phyloP scores from a whole-genome alignment of 2,888 invertebrate genomes.

The Eupithecia insigniata region DNA sequence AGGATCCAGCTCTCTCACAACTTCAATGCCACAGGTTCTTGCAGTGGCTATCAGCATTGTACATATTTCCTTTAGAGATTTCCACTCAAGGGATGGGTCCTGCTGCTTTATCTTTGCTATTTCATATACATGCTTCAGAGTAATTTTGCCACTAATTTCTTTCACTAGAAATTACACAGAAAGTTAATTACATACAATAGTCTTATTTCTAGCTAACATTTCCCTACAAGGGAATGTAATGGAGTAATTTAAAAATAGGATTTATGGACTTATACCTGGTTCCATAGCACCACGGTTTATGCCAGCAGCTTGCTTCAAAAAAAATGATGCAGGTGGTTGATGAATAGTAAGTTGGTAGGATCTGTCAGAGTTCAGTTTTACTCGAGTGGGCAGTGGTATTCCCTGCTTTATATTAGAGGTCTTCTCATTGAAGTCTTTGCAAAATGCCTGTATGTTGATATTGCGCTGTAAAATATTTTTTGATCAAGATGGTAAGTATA shows the following conservation, averaged over 20 bases:
- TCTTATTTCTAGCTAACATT: not conserved
- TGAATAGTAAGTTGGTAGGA: conserved; percentile 91
- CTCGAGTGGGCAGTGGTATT: conserved; percentile 93
- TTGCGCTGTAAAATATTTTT: conserved; percentile 87
- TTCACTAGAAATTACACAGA: conserved; percentile 79
- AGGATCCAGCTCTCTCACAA: conserved; percentile 90
- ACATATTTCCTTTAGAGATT: conserved; percentile 89
- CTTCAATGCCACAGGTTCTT: conserved; percentile 92
- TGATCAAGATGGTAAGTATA: not conserved
- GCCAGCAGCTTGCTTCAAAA: conserved; percentile 97
- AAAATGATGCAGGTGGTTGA: conserved; percentile 94
- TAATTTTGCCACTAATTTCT: conserved; percentile 94
- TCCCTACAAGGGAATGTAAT: not conserved
- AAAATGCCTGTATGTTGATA: conserved; percentile 97
- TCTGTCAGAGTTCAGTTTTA: conserved; percentile 93
- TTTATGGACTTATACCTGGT: conserved; percentile 58
- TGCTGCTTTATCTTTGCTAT: conserved; percentile 97
- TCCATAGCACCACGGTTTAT: conserved; percentile 91
- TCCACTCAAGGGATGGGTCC: conserved; percentile 89
- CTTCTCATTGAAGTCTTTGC: conserved; percentile 98
- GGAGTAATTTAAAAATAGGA: not conserved
- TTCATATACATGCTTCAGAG: conserved; percentile 98
- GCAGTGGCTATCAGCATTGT: conserved; percentile 91
- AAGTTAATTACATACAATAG: conserved; percentile 51
- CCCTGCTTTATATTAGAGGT: conserved; percentile 96